Conservation (phyloP, 2,888 invertebrate genomes). For the Alsophila aescularia region DNA sequence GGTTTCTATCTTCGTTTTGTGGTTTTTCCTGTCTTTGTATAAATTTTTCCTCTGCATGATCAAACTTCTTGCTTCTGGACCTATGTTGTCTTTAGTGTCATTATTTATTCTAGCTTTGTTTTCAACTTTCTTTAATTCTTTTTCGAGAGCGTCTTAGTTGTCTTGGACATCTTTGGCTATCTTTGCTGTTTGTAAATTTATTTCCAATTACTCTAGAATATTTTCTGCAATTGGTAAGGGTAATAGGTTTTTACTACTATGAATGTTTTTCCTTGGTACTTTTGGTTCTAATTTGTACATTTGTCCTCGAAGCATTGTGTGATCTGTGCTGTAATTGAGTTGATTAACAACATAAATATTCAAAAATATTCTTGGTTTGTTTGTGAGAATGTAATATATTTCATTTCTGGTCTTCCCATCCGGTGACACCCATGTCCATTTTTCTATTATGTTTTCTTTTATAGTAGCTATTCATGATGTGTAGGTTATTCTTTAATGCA, state of each 20-base stretch:
- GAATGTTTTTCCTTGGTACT: conserved; percentile 5
- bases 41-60: neutral
- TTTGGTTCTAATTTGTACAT: conserved; percentile 9
- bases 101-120: neutral
- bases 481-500: conserved; percentile 5
- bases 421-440: conserved; percentile 39
- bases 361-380: conserved; percentile 20
- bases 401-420: conserved; percentile 36
- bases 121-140: neutral
- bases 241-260: conserved; percentile 2
- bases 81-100: conserved; percentile 7
- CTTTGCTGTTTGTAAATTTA: conserved; percentile 3
- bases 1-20: neutral
- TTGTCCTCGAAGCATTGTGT: conserved; percentile 16
- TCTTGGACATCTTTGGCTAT: conserved; percentile 1
- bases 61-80: conserved; percentile 2
- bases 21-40: neutral
- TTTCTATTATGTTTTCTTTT: conserved; percentile 19
- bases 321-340: conserved; percentile 26
- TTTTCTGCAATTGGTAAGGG: neutral
- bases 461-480: conserved; percentile 16
- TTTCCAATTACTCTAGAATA: conserved; percentile 2
- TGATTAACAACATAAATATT: conserved; percentile 23
- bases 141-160: conserved; percentile 16
- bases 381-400: conserved; percentile 29